phyloP scores from a whole-genome alignment of 1,140 invertebrate genomes.

The Dendrolimus kikuchii region DNA sequence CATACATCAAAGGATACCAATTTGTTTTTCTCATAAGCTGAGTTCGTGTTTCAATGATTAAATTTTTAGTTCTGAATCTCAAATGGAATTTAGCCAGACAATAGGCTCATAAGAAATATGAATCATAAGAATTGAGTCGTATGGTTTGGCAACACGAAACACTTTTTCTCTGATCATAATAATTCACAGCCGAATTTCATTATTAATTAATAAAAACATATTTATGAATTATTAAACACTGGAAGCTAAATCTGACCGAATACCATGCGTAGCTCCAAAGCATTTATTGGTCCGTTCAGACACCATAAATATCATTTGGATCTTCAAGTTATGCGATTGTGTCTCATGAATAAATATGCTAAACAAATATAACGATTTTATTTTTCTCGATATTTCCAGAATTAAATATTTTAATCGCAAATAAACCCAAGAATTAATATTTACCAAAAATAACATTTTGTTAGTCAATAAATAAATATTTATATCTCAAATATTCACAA shows the following conservation, averaged over 20 bases:
- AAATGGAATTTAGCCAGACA: slow-evolving; percentile 31
- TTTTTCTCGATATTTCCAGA: no score
- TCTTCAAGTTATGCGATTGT: neutral
- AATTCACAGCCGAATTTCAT: slow-evolving; percentile 31
- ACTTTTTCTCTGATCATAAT: slow-evolving; percentile 17
- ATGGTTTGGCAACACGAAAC: slow-evolving; percentile 15
- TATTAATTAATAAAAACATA: slow-evolving; percentile 55
- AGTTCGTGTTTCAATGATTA: slow-evolving; percentile 48
- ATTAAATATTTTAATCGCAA: no score
- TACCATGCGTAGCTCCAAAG: slow-evolving; percentile 23
- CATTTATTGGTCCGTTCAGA: slow-evolving; percentile 33
- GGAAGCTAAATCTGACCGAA: slow-evolving; percentile 14
- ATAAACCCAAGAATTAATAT: no score
- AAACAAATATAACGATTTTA: no score
- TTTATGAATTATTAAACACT: slow-evolving; percentile 51
- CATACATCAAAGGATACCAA: slow-evolving; percentile 33
- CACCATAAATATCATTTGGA: slow-evolving; percentile 20
- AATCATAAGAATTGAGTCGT: slow-evolving; percentile 44
- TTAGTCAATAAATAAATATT: slow-evolving; percentile 1
- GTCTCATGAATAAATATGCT: no score
- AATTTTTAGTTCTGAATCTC: slow-evolving; percentile 35
- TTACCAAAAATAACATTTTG: slow-evolving; percentile 1
- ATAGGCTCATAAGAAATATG: slow-evolving; percentile 44
- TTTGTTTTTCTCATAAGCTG: slow-evolving; percentile 42
- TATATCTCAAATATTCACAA: neutral